Base-by-base conservation (phyloP, 2,888 invertebrate genomes). In the Lithodes maja region DNA sequence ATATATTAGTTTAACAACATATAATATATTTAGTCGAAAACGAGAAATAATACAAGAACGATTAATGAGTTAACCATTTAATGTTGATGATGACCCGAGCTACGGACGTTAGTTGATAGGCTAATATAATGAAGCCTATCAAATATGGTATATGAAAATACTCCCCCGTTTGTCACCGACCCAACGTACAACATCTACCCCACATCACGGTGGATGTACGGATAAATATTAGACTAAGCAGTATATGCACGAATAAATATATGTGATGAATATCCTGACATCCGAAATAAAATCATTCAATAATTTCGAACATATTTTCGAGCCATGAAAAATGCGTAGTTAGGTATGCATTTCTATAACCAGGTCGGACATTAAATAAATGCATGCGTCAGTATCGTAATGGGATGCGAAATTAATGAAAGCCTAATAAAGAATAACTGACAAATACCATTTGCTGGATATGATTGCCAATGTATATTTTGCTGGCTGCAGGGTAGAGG, bases 391-490 rank as follows among this genome's bases (percentile, higher is more conserved):
- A 12, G 71, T 5, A 12, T 71, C 71, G 71, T 71, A 71, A 71
- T 71, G 71, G 71, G 71, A 71, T 71, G 71, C 71, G 71, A 71
- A 71, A 71, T 71, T 2, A 71, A 71, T 71, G 71, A 71, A 71
- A 71, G 71, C 71, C 71, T 71, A 71, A 71, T 71, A 71, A 71
- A 71, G 71, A n/a, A 71, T 12, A 71, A 71, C 71, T 71, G 71
- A 71, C 71, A 71, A 71, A 71, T 1, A 71, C 71, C 5, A 71
- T 71, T 71, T 12, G 71, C 71, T 71, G 71, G 71, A 71, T 71
- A 71, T 71, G 71, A 71, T n/a, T 71, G 71, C 71, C 71, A 71
- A 71, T 71, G 71, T 71, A 71, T 71, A 71, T 71, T 71, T 71
- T 71, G 71, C 71, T n/a, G n/a, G 71, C 71, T 71, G 71, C 15